phyloP scores from a whole-genome alignment of 1,140 invertebrate genomes.

The Trypoxylus dichotomus region DNA sequence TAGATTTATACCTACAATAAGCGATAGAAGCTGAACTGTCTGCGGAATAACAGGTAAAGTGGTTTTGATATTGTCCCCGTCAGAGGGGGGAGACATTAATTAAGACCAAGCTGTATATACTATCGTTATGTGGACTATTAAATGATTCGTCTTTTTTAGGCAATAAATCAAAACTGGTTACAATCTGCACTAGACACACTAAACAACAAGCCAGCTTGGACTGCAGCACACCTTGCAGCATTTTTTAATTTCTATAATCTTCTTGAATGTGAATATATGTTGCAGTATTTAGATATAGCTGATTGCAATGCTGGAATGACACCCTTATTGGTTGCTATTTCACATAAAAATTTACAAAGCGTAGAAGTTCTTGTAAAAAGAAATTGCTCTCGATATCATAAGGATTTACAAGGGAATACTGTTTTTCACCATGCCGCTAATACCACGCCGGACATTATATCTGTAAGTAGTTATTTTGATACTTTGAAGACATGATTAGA shows the following conservation, averaged over 20 bases:
- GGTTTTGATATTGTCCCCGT: too few species aligned
- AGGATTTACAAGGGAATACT: slow-evolving; percentile 77
- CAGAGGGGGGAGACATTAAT: too few species aligned
- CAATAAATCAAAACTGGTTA: slow-evolving; percentile 65
- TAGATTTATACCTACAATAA: too few species aligned
- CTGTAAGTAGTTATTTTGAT: slow-evolving; percentile 57
- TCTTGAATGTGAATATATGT: slow-evolving; percentile 66
- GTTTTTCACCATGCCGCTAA: slow-evolving; percentile 84
- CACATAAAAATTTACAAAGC: slow-evolving; percentile 70
- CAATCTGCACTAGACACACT: slow-evolving; percentile 76
- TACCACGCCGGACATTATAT: slow-evolving; percentile 76
- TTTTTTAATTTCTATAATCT: slow-evolving; percentile 71
- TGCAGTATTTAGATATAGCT: slow-evolving; percentile 68
- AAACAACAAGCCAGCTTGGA: slow-evolving; percentile 78
- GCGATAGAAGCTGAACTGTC: too few species aligned
- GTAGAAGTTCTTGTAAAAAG: slow-evolving; percentile 72
- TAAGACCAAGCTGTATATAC: too few species aligned
- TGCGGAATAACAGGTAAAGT: too few species aligned
- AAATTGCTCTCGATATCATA: slow-evolving; percentile 68
- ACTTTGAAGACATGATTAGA: too few species aligned
- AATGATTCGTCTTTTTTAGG: slow-evolving; percentile 51
- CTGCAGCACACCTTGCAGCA: slow-evolving; percentile 79
- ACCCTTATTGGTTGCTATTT: slow-evolving; percentile 81
- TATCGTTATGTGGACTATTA: too few species aligned
- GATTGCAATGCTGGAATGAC: slow-evolving; percentile 72